Evolutionary conservation across 2,797 vertebrate genomes (phyloP).

Genomic region (Molossus alvarezi): DNA sequence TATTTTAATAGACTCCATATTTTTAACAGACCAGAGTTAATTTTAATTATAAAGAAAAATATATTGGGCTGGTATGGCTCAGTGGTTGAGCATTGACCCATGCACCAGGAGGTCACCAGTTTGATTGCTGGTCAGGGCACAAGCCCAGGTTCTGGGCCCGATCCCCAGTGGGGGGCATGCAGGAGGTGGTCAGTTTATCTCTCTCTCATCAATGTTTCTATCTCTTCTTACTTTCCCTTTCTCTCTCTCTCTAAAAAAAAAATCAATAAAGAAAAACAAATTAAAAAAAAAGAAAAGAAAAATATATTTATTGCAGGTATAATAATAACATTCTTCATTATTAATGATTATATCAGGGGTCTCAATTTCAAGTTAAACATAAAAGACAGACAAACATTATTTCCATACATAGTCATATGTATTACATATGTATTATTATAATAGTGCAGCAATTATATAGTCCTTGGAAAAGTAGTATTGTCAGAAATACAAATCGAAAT

Average conservation of each 20-base stretch:
- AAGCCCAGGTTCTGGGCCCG: too few species aligned
- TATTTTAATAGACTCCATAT: slow-evolving; percentile 1
- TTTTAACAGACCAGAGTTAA: not conserved
- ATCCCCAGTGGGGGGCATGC: too few species aligned
- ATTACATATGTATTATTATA: not conserved
- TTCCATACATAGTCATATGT: not conserved
- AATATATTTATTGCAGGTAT: not conserved
- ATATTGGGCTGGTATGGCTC: not conserved
- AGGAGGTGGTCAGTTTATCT: too few species aligned
- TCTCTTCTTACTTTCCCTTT: too few species aligned
- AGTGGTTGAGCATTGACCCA: too few species aligned
- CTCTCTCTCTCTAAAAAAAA: too few species aligned
- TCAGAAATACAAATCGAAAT: not conserved
- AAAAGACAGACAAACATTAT: not conserved
- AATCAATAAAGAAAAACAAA: too few species aligned
- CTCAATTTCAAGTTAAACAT: not conserved
- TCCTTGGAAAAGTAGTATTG: not conserved
- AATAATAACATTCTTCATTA: not conserved
- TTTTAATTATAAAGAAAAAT: slow-evolving; percentile 51
- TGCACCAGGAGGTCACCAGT: too few species aligned
- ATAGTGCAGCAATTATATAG: not conserved
- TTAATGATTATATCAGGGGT: not conserved
- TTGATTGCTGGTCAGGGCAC: too few species aligned
- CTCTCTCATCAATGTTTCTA: too few species aligned
- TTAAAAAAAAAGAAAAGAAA: not conserved